phyloP scores from a whole-genome alignment of 1,140 invertebrate species.

The Liolophura sinensis region DNA sequence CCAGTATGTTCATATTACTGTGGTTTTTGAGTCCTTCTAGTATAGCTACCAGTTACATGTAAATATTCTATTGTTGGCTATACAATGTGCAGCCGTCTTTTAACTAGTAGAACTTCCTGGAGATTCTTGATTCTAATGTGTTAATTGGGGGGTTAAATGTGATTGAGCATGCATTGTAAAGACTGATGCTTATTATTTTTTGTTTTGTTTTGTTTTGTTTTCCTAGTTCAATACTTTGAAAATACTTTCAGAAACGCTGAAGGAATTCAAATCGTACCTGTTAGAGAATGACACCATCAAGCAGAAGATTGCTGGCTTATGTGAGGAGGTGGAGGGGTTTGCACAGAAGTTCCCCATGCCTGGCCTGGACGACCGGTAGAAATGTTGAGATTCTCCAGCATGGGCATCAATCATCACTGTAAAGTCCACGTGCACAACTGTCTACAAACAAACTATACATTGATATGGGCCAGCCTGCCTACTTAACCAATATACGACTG shows the following conservation, averaged over 20 bases:
- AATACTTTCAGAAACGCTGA: slow-evolving; percentile 67
- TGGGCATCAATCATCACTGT: too few species aligned
- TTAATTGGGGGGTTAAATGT: not conserved
- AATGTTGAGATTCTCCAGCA: not conserved
- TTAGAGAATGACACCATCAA: slow-evolving; percentile 67
- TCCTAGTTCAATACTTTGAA: too few species aligned
- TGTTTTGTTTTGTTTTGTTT: slow-evolving; percentile 5
- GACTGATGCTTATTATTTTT: not conserved
- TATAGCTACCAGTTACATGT: too few species aligned
- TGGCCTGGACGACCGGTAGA: slow-evolving; percentile 61
- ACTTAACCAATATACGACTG: too few species aligned
- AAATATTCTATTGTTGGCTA: not conserved
- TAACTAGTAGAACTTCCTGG: not conserved
- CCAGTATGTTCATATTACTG: slow-evolving; percentile 50
- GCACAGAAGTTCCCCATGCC: slow-evolving; percentile 79
- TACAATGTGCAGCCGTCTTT: not conserved
- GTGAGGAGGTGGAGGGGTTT: slow-evolving; percentile 74
- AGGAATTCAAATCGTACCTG: slow-evolving; percentile 75
- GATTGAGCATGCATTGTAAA: slow-evolving; percentile 11
- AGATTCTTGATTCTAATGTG: not conserved
- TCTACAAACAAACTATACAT: too few species aligned
- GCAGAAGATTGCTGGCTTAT: slow-evolving; percentile 69
- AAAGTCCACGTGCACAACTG: too few species aligned
- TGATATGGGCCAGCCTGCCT: too few species aligned
- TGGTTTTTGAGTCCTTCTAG: too few species aligned